Base-by-base conservation (phyloP, 2,888 invertebrate species). In the Drosophila flavopinicola region DNA sequence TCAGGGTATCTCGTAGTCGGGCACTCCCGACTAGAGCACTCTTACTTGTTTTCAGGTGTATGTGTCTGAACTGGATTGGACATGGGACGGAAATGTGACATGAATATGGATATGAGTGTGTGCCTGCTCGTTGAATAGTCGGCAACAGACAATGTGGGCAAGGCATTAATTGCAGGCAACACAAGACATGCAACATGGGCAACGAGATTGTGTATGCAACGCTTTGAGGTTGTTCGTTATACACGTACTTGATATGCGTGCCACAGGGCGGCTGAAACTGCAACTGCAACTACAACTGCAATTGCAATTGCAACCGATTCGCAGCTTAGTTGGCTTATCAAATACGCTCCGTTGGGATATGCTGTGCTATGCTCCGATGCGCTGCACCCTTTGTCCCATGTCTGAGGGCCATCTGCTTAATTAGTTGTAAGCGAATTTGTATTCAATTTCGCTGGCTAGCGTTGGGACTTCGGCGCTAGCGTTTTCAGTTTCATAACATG, bases 351-450 rank as follows among this genome's bases (percentile, higher is more conserved):
- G 13, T 35, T 45, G 17, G 35, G n/a, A 10, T 15, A 6, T 17
- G n/a, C 37, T 20, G n/a, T 11, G 42, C 11, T 30, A 11, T 10
- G 33, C 1, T 9, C n/a, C 39, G 20, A 20, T n/a, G 4, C 20
- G 20, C 2, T 20, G 20, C 20, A 3, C n/a, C n/a, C n/a, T n/a
- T n/a, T n/a, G n/a, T n/a, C n/a, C n/a, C n/a, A n/a, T 35, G 30
- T 54, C 37, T 41, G 15, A 11, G 51, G 54, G 44, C 53, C 66
- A 59, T 66, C 66, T 64, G 66, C 54, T 65, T 80, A 85, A 80
- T 80, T 83, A 80, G 80, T 84, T 83, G 78, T 79, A 70, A 79
- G 77, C 77, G 77, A 76, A 84, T 80, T 85, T 80, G 77, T 80
- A 80, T 80, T 80, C 79, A 80, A 80, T 80, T 80, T 83, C 60